These are phyloP conservation scores for Oriolus oriolus DNA, from an alignment of 2,113 vertebrate genomes.

Conservation along the genomic window DNA sequence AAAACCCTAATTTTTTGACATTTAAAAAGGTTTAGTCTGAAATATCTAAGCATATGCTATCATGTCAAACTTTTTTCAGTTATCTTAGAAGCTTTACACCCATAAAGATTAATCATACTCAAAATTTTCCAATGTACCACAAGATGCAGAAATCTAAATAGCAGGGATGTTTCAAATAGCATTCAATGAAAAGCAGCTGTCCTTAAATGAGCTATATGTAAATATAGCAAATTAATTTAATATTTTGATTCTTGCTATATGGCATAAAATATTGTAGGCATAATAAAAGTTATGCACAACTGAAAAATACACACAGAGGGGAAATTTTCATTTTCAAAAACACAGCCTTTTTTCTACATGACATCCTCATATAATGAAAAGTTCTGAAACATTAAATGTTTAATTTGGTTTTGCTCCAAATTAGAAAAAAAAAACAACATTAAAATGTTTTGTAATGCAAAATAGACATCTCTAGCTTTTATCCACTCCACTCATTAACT, in stretches of 20 bases:
- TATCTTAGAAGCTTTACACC: neutral
- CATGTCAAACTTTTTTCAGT: neutral
- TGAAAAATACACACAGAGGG: neutral
- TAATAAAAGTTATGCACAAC: neutral
- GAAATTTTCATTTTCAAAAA: neutral
- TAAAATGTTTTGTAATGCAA: slow-evolving; percentile 48
- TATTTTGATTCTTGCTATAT: neutral
- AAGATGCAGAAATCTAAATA: neutral
- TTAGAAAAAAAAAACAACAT: neutral
- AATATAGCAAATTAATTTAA: neutral
- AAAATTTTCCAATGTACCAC: neutral
- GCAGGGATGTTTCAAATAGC: neutral
- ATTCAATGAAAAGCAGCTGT: slow-evolving; percentile 13
- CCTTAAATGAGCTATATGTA: neutral
- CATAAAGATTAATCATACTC: neutral
- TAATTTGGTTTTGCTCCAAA: slow-evolving; percentile 36
- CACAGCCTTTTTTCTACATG: neutral
- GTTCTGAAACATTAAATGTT: slow-evolving; percentile 29
- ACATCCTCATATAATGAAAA: neutral
- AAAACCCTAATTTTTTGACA: neutral
- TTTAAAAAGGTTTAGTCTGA: neutral
- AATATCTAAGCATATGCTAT: neutral
- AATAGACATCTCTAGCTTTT: slow-evolving; percentile 41
- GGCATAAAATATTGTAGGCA: neutral
- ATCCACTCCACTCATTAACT: slow-evolving; percentile 34